Base-by-base conservation (phyloP, 2,888 invertebrate species). In the Coenonympha glycerion region DNA sequence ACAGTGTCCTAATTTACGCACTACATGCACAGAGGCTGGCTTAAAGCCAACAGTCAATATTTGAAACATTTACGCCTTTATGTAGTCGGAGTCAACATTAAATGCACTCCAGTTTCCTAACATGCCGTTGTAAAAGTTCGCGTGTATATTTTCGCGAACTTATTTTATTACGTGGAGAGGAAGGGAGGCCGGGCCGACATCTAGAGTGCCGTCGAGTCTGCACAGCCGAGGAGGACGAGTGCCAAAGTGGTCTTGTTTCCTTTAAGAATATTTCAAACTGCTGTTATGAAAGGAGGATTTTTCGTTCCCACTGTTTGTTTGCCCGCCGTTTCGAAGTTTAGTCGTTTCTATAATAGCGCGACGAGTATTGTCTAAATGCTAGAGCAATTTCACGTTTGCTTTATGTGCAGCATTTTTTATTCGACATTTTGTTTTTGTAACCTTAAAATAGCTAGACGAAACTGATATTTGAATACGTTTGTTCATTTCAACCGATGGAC, bases 41-140 rank as follows among this genome's bases (percentile, higher is more conserved):
- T 46, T 50, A 44, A 48, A 44, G 63, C 63, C 64, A 64, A 53
- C 47, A 56, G 48, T 50, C 54, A 59, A 58, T 53, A 59, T 62
- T 62, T 61, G 61, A 58, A 49, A 55, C 53, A 58, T 56, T 58
- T 53, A 47, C 57, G 67, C 55, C 68, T 62, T 67, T 68, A 64
- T 68, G 56, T 64, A 65, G 69, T 66, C 65, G 68, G 71, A 72
- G 70, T 66, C 72, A 73, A 74, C 68, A 62, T 66, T 66, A 69
- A 69, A 72, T 72, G 73, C 73, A 66, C 68, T 71, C 71, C 71
- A 71, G 69, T 70, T 33, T 24, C 22, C 44, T 69, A 71, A 68
- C 56, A 58, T 59, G 66, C 59, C 64, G 47, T 45, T 65, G 67
- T 65, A 64, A 69, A 71, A 67, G 63, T 62, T 69, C 67, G 66